phyloP scores from a whole-genome alignment of 2,888 invertebrate genomes.

The Phymatocera aterrima region DNA sequence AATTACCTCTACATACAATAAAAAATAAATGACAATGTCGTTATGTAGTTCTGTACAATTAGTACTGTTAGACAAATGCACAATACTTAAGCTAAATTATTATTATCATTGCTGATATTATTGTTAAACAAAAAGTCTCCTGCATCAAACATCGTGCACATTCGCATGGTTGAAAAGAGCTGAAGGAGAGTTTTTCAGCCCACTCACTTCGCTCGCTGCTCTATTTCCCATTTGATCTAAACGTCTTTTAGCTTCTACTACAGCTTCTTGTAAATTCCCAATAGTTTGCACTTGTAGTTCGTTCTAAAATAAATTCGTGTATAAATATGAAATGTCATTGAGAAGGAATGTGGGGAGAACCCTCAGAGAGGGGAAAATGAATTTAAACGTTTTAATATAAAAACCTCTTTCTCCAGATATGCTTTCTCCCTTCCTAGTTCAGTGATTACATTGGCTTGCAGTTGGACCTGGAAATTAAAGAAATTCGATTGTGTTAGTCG shows the following conservation, averaged over 20 bases:
- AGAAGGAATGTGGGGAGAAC: background rate
- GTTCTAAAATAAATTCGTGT: slow-evolving; percentile 57
- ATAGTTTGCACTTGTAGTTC: slow-evolving; percentile 71
- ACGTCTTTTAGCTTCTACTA: slow-evolving; percentile 69
- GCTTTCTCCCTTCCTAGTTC: slow-evolving; percentile 66
- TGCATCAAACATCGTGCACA: slow-evolving; percentile 72
- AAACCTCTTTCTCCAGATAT: slow-evolving; percentile 66
- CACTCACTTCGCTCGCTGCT: slow-evolving; percentile 69
- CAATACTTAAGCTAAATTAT: slow-evolving; percentile 20
- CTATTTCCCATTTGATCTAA: slow-evolving; percentile 68
- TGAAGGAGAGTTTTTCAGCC: slow-evolving; percentile 68
- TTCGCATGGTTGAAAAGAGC: slow-evolving; percentile 67
- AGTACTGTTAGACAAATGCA: slow-evolving; percentile 49
- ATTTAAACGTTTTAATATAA: slow-evolving; percentile 34
- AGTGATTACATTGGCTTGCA: slow-evolving; percentile 60
- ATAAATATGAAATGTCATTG: slow-evolving; percentile 28
- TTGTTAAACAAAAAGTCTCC: slow-evolving; percentile 28
- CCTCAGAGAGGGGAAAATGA: background rate
- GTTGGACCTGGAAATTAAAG: slow-evolving; percentile 61
- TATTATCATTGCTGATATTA: no score
- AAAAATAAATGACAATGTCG: slow-evolving; percentile 22
- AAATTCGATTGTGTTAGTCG: background rate
- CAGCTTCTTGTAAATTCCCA: slow-evolving; percentile 68
- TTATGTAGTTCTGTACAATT: slow-evolving; percentile 48
- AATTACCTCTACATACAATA: slow-evolving; percentile 13